phyloP scores from a whole-genome alignment of 2,888 invertebrate genomes.

The Malthinus seriepunctatus region DNA sequence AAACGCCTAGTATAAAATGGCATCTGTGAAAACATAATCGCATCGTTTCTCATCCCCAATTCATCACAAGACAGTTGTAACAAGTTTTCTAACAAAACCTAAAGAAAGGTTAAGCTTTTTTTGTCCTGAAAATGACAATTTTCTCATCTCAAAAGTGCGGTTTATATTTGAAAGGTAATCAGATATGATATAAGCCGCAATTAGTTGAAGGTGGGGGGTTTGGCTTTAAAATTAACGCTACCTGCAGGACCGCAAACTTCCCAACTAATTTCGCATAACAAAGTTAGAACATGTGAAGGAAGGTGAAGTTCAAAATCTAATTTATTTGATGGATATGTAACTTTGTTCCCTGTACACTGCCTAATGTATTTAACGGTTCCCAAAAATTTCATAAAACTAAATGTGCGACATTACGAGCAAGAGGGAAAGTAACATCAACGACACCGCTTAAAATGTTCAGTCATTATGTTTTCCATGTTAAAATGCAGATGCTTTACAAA shows the following conservation, averaged over 20 bases:
- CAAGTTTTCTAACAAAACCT: too few species aligned
- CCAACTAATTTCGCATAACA: conserved; percentile 30
- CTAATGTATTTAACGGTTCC: conserved; percentile 24
- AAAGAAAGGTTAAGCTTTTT: too few species aligned
- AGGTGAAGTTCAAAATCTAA: conserved; percentile 27
- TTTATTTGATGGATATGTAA: conserved; percentile 30
- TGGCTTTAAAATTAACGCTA: conserved; percentile 28
- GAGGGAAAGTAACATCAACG: conserved; percentile 11
- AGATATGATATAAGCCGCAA: conserved; percentile 28
- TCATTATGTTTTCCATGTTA: conserved; percentile 7
- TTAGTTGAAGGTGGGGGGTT: conserved; percentile 19
- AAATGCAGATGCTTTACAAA: not conserved
- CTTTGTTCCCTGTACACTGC: conserved; percentile 25
- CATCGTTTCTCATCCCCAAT: too few species aligned
- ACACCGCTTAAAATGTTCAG: conserved; percentile 10
- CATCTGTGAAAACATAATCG: too few species aligned
- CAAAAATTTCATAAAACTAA: conserved; percentile 25
- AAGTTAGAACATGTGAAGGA: conserved; percentile 26
- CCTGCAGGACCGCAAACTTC: conserved; percentile 30
- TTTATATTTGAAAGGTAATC: conserved; percentile 11
- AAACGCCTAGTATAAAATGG: too few species aligned
- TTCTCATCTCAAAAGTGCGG: conserved; percentile 3
- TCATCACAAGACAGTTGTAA: too few species aligned
- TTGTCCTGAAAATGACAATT: not conserved
- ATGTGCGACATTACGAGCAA: conserved; percentile 21